A percentile compares a stretch with the other conserved stretches of the same genome.
Evolutionary conservation across 2,113 vertebrate species (phyloP).

Genomic region (Dipodomys merriami): DNA sequence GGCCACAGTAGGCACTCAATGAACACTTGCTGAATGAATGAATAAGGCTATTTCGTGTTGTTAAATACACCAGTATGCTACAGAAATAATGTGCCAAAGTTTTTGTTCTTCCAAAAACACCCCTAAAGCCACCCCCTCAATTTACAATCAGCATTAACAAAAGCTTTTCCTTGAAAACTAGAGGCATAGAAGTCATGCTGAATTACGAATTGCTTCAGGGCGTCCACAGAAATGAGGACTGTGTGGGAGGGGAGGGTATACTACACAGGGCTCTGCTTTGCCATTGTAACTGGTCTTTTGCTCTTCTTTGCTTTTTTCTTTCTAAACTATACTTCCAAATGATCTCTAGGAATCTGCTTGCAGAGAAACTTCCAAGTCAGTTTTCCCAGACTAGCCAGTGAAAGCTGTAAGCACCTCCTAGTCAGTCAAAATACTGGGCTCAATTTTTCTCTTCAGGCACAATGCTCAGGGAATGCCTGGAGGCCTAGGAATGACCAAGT

Average conservation of each 20-base stretch:
- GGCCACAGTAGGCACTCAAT: not conserved
- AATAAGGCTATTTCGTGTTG: not conserved
- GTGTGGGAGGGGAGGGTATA: not conserved
- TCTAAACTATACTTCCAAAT: not conserved
- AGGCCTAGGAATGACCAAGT: not conserved
- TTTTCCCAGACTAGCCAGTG: not conserved
- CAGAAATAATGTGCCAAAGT: conserved; percentile 23
- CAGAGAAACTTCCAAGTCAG: conserved; percentile 7
- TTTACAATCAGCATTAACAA: conserved; percentile 61
- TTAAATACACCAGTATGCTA: not conserved
- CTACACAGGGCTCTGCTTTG: not conserved
- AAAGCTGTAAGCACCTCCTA: not conserved
- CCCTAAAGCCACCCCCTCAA: conserved; percentile 45
- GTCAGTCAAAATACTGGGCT: not conserved
- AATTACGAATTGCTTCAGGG: not conserved
- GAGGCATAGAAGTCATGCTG: conserved; percentile 35
- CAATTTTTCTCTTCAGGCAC: not conserved
- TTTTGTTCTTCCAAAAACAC: conserved; percentile 55
- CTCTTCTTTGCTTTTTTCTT: not conserved
- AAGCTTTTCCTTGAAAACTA: conserved; percentile 58
- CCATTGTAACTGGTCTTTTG: not conserved
- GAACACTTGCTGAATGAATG: not conserved
- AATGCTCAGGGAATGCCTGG: not conserved
- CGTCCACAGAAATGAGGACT: not conserved
- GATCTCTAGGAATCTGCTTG: not conserved